phyloP scores from a whole-genome alignment of 64 coral and sea anemone species.

The Porites australiensis region DNA sequence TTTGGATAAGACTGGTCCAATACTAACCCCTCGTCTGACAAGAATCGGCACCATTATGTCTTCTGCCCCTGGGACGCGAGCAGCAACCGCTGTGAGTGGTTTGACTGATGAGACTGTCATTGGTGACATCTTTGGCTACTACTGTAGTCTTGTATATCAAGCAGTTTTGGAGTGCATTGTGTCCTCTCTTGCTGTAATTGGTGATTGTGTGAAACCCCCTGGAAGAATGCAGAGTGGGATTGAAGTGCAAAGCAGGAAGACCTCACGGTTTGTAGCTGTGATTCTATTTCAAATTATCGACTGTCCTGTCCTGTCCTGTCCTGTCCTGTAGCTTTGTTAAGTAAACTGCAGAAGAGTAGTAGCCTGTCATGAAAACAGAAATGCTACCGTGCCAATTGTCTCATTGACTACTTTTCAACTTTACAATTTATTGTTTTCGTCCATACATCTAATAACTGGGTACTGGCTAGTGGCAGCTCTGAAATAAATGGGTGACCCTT shows the following conservation, averaged over 20 bases:
- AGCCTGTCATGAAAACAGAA: too few species aligned
- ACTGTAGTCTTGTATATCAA: slow-evolving; percentile 93
- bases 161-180: slow-evolving; percentile 79
- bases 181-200: slow-evolving; percentile 81
- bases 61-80: slow-evolving; percentile 59
- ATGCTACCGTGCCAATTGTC: too few species aligned
- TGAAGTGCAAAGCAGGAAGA: slow-evolving; percentile 23
- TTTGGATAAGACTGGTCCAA: slow-evolving; percentile 41
- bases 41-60: slow-evolving; percentile 86
- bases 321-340: too few species aligned
- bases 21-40: slow-evolving; percentile 58
- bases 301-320: too few species aligned
- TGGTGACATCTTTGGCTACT: slow-evolving; percentile 96
- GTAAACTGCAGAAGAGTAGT: too few species aligned
- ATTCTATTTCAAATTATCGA: too few species aligned
- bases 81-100: slow-evolving; percentile 90
- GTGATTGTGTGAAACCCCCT: slow-evolving; percentile 89
- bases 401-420: too few species aligned
- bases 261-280: slow-evolving; percentile 1
- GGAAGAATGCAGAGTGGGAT: slow-evolving; percentile 87
- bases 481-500: too few species aligned
- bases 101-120: slow-evolving; percentile 98
- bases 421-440: too few species aligned
- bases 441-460: too few species aligned
- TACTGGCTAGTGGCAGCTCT: too few species aligned